Conservation (phyloP, 2,888 invertebrate species). For the Onchidella celtica region DNA sequence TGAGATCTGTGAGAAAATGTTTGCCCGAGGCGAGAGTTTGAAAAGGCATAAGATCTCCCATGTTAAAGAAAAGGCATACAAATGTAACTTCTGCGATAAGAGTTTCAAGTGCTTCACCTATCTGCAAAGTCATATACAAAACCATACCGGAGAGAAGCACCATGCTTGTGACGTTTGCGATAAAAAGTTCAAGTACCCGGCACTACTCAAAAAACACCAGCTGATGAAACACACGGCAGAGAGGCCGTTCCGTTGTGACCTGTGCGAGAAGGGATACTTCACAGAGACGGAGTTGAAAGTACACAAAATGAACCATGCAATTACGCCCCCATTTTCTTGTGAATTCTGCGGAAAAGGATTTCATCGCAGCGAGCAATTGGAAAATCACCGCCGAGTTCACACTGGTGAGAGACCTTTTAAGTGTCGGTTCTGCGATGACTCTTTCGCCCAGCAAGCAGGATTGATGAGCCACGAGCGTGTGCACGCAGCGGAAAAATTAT, state of each 20-base stretch:
- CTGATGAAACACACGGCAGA: slow-evolving; percentile 46
- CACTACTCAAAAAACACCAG: slow-evolving; percentile 45
- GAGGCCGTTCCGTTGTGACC: slow-evolving; percentile 42
- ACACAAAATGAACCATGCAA: slow-evolving; percentile 44
- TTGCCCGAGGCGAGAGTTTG: slow-evolving; percentile 36
- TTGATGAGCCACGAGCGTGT: slow-evolving; percentile 35
- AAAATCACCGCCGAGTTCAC: slow-evolving; percentile 29
- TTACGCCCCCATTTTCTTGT: slow-evolving; percentile 25
- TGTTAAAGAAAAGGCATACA: slow-evolving; percentile 35
- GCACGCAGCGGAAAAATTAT: slow-evolving; percentile 22
- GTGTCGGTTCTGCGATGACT: slow-evolving; percentile 37
- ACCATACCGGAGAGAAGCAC: slow-evolving; percentile 51
- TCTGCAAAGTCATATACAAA: slow-evolving; percentile 39
- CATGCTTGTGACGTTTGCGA: slow-evolving; percentile 47
- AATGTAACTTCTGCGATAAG: slow-evolving; percentile 41
- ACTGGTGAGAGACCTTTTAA: slow-evolving; percentile 38
- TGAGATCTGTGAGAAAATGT: slow-evolving; percentile 42
- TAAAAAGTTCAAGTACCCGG: slow-evolving; percentile 38
- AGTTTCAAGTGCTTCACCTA: slow-evolving; percentile 42
- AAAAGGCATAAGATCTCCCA: slow-evolving; percentile 42
- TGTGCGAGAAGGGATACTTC: slow-evolving; percentile 50
- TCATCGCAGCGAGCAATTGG: slow-evolving; percentile 30
- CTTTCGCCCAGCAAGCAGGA: slow-evolving; percentile 42
- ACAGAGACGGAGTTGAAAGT: slow-evolving; percentile 43
- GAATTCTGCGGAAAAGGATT: slow-evolving; percentile 47